phyloP scores from a whole-genome alignment of 2,797 vertebrate species.

The Linurgus olivaceus region DNA sequence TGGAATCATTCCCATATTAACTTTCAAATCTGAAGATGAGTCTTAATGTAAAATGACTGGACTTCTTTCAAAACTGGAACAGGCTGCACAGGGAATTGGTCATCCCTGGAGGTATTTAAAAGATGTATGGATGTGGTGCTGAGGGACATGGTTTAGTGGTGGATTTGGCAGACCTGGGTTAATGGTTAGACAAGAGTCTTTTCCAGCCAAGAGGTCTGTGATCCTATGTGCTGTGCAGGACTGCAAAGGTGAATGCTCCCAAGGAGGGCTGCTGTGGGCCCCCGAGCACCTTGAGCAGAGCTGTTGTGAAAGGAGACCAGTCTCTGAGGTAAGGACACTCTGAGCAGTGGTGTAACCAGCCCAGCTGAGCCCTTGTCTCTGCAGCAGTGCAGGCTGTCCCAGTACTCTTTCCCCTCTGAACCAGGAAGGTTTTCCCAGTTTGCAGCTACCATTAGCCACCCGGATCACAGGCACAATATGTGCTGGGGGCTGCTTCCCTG shows the following conservation, averaged over 20 bases:
- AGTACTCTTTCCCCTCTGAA: background rate
- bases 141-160: background rate
- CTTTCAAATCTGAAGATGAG: background rate
- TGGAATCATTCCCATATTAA: background rate
- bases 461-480: background rate
- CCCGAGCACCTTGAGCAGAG: background rate
- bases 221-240: background rate
- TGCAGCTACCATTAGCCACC: background rate
- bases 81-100: background rate
- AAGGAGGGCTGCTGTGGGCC: background rate
- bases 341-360: background rate
- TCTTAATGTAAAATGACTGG: background rate
- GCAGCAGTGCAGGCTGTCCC: background rate
- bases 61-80: background rate
- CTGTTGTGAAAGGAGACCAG: background rate
- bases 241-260: background rate
- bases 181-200: background rate
- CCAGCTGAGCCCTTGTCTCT: background rate
- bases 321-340: accelerated
- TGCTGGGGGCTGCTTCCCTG: background rate
- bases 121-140: background rate
- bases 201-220: background rate
- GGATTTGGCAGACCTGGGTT: background rate
- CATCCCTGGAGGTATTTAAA: background rate
- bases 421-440: background rate